A percentile compares a stretch with the other conserved stretches of the same genome.
Conservation (phyloP, 2,888 invertebrate genomes). For the Augochlorella aurata region DNA sequence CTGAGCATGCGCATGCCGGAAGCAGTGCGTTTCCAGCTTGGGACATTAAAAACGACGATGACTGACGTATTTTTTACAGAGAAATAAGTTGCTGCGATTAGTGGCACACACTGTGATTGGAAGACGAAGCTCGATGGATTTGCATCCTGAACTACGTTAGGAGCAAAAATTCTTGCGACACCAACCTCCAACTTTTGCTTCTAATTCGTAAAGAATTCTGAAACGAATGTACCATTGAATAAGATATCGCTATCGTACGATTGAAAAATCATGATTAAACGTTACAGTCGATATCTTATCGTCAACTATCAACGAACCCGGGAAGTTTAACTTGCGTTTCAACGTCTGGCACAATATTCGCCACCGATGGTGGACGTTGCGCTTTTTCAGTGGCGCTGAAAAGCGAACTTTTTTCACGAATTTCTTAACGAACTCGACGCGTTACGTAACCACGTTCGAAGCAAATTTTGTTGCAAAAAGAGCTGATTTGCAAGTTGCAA, state of each 20-base stretch:
- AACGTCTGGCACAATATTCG: not conserved
- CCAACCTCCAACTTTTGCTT: no score
- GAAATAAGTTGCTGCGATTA: not conserved
- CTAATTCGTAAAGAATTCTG: no score
- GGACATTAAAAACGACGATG: not conserved
- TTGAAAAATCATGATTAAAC: not conserved
- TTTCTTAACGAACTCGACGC: not conserved
- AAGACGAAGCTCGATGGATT: no score
- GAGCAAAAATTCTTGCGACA: no score
- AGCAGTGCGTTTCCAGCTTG: not conserved
- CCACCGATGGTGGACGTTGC: not conserved
- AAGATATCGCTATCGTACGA: not conserved
- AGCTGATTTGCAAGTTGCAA: not conserved
- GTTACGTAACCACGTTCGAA: not conserved
- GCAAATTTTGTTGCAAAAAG: not conserved
- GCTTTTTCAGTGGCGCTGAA: not conserved
- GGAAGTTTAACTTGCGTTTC: not conserved
- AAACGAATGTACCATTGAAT: no score
- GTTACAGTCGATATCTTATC: not conserved
- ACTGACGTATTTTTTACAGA: not conserved
- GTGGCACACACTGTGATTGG: no score
- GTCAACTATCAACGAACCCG: not conserved
- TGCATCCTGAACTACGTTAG: no score
- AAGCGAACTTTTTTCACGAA: not conserved
- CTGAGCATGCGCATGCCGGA: not conserved